Evolutionary conservation across 2,113 vertebrate genomes (phyloP), one percentile per base, ranked within the genome.

Genomic region (Onychorhynchus coronatus): DNA sequence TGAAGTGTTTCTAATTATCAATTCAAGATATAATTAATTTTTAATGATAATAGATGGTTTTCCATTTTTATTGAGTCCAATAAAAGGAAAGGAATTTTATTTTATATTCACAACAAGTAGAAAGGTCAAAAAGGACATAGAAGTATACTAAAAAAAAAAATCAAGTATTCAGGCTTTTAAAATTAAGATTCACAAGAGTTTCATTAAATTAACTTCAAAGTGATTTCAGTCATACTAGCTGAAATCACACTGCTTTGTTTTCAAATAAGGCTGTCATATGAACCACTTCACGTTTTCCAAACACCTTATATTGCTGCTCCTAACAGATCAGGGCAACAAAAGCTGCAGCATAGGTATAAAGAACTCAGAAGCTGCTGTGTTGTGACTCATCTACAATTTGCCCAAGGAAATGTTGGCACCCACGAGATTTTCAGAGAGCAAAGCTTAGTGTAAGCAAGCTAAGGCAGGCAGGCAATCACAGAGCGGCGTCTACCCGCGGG

Each of bases 151-250:
- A 41, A 77, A 91, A 77, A 47, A 78, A 49, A 16, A 28, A 65
- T 44, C 30, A 75, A 78, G 8, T 63, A 61, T 37, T 85, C 58
- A 66, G 12, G 41, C 37, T 76, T 88, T 80, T 66, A 62, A 90
- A 86, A 80, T 55, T 37, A 90, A 62, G 15, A 44, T 56, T 90
- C 73, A 76, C 11, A 66, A 39, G 20, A 86, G 37, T 44, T 79
- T 61, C 85, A 89, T 65, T 95, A 58, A 84, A 89, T 73, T 55
- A 81, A 76, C 52, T 85, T 91, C 85, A 46, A 94, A 91, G 44
- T 10, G 3, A 88, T 76, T 85, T 76, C 37, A 24, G 50, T n/a
- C 63, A 74, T 15, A 37, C n/a, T 66, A 15, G 10, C 16, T 74
- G 25, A 52, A 52, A 52, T 52, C 50, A 52, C 25, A 52, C 50